Evolutionary conservation across 2,797 vertebrate genomes (phyloP).

Genomic region (Dendrocincla tyrannina): DNA sequence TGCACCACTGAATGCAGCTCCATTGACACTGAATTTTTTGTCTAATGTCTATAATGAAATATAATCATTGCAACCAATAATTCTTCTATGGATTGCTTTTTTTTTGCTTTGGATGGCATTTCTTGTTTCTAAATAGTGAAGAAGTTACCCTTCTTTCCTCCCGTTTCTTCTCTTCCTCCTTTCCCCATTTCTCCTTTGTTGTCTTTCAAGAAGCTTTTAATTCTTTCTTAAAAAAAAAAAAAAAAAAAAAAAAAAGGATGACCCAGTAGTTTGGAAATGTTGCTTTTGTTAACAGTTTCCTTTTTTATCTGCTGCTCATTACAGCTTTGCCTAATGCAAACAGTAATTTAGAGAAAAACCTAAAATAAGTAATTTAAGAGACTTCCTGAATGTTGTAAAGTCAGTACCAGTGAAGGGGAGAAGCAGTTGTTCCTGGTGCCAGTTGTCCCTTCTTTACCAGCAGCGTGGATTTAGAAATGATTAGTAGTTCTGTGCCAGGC

Average conservation of each 20-base stretch:
- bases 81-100: neutral
- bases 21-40: neutral
- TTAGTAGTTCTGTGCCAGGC: neutral
- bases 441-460: neutral
- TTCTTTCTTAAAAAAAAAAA: neutral
- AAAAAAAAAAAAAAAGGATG: neutral
- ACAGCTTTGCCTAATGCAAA: neutral
- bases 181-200: neutral
- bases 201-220: neutral
- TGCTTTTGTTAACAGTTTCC: neutral
- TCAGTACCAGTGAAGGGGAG: neutral
- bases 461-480: slow-evolving; percentile 5
- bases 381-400: neutral
- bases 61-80: neutral
- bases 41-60: neutral
- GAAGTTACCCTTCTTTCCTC: neutral
- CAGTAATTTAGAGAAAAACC: slow-evolving; percentile 41
- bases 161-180: neutral
- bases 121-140: neutral
- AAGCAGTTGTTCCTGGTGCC: slow-evolving; percentile 19
- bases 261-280: neutral
- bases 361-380: slow-evolving; percentile 1
- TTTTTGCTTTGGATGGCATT: neutral
- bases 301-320: slow-evolving; percentile 38
- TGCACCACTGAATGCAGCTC: neutral